These are phyloP conservation scores for Erythrocebus patas DNA, from an alignment of 2,113 vertebrate genomes.

Conservation along the genomic window DNA sequence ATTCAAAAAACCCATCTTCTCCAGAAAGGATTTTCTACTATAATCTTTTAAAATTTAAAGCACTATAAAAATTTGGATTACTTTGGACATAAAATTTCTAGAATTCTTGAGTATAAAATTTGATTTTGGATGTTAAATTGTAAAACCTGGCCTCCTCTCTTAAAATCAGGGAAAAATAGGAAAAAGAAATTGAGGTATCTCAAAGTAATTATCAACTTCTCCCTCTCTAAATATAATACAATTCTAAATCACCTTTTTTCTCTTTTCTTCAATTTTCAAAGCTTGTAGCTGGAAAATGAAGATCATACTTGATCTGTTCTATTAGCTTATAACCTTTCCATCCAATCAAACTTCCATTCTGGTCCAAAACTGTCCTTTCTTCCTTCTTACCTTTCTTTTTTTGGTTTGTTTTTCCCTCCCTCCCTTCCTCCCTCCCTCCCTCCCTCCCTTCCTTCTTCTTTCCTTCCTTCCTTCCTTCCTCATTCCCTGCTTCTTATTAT, in stretches of 20 bases:
- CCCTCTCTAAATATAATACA: neutral
- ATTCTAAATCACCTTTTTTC: neutral
- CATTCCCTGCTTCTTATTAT: neutral
- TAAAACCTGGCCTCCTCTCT: neutral
- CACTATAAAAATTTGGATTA: neutral
- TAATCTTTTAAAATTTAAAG: neutral
- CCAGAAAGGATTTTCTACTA: neutral
- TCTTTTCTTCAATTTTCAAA: neutral
- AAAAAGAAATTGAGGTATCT: neutral
- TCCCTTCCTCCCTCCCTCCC: neutral
- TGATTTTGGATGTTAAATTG: neutral
- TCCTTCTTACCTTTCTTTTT: neutral
- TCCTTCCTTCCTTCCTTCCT: neutral
- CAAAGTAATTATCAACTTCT: neutral
- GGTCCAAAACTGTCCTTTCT: neutral
- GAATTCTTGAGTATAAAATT: neutral
- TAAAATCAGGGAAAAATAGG: neutral
- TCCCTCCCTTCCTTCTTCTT: rapidly evolving
- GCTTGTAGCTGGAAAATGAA: neutral
- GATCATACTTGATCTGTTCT: neutral
- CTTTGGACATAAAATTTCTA: neutral
- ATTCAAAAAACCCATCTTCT: neutral
- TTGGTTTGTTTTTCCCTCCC: neutral
- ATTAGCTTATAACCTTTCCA: neutral
- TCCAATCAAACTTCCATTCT: neutral